Base-by-base conservation (phyloP, 2,113 vertebrate genomes). In the Monarcha castaneiventris region DNA sequence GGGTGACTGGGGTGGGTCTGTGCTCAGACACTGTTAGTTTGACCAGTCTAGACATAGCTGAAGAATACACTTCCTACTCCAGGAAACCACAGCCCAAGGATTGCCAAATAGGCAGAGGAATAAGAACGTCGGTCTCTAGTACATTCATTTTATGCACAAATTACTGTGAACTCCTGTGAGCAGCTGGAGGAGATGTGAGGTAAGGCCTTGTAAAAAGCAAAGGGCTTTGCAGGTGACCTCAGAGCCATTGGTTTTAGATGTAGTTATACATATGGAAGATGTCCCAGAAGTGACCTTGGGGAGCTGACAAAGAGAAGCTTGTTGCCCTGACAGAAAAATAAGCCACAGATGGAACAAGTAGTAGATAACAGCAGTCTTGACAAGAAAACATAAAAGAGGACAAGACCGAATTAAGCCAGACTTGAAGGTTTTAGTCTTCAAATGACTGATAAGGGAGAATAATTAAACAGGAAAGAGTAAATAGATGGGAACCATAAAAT, bases 321-420 rank as follows among this genome's bases (percentile, higher is more conserved):
- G 72, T 88, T 94, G 85, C 75, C 18, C 72, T 86, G 63, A 63
- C 85, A 94, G 84, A 85, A 88, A 90, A 91, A 90, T 74, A 95
- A 92, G 68, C 83, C 76, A 81, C 83, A 90, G 86, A 84, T 90
- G 75, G 59, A 87, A 95, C 48, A 67, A 91, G 39, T 3, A 88
- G 63, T 58, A 92, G 93, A 74, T 95, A 95, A 86, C 37, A 63
- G 39, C 39, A 81, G 56, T 80, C 82, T 74, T 96, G 83, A 94
- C 90, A 93, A 90, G 82, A 90, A 85, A 94, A 88, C 68, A 52
- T 94, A 48, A 94, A 94, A 93, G 56, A 84, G 62, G 18, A 84
- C 49, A 82, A 77, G 56, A 19, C 25, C 64, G 79, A 80, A 90
- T 95, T 94, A 92, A 89, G 32, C 37, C 64, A 30, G 73, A 33